Evolutionary conservation across 2,888 invertebrate genomes (phyloP), one percentile per base, ranked within the genome.

Genomic region (Ephialtes manifestator): DNA sequence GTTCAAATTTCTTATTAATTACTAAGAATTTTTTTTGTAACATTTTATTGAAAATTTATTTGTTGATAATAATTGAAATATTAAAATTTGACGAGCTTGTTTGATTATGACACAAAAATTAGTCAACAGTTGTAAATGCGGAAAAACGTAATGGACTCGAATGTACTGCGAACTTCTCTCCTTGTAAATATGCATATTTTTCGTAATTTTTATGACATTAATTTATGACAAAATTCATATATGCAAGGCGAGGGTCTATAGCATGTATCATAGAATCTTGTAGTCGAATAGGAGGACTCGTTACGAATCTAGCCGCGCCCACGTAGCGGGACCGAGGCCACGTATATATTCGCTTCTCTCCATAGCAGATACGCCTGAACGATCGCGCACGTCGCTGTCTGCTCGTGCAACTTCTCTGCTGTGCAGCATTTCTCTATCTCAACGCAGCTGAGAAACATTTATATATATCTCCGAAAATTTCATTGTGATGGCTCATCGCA

Each of bases 291-390:
- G 87, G 88, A 91, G 88, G 86, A 88, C 89, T 90, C 90, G 90
- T 91, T 91, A 89, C 90, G 89, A 91, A 91, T 90, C 90, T 88
- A 90, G 89, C 91, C 92, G 92, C 92, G 91, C 91, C 91, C 90
- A 91, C 92, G 90, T 92, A 92, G 92, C 92, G 92, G 92, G 90
- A 92, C 91, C 92, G 89, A 88, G 90, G 88, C 90, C 89, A 84
- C 87, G 88, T 86, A 84, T 87, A 79, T 87, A 79, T 60, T 87
- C 87, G 88, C 82, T 82, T 85, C 81, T 77, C 35, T 24, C 24
- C 55, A 39, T 28, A 82, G 68, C 63, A 78, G 87, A 84, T 85
- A 90, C 88, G 90, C 89, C 88, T 89, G 86, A 89, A 86, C 87
- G 87, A 85, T 58, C 86, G 87, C 85, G 43, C 63, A 48, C 31